Percentiles rank a stretch among this genome's conserved stretches.
phyloP scores from a whole-genome alignment of 2,888 invertebrate species.

The Erebia epiphron region DNA sequence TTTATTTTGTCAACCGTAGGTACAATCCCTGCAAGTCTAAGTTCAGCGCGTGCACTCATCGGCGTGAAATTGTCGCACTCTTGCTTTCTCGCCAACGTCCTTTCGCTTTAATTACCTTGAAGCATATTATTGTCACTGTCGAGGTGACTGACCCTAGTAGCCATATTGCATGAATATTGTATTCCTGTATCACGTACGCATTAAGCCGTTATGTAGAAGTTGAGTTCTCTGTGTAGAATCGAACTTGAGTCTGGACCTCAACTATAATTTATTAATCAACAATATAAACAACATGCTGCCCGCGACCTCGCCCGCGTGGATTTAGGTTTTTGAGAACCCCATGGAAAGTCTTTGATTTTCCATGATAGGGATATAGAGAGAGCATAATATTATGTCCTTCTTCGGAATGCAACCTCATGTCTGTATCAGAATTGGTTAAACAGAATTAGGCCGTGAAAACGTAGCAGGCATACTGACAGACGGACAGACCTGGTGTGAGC shows the following conservation, averaged over 20 bases:
- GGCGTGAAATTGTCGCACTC: constrained; percentile 80
- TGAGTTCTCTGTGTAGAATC: not conserved
- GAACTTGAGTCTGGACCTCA: not conserved
- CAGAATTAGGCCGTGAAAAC: too few relatives aligned
- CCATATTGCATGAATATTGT: constrained; percentile 16
- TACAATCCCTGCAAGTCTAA: constrained; percentile 54
- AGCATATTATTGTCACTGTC: constrained; percentile 52
- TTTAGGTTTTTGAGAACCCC: too few relatives aligned
- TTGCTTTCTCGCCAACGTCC: constrained; percentile 74
- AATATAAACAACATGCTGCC: not conserved
- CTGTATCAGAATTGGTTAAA: too few relatives aligned
- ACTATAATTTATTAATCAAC: not conserved
- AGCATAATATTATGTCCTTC: too few relatives aligned
- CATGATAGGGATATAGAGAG: too few relatives aligned
- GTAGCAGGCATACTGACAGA: too few relatives aligned
- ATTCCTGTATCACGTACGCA: not conserved
- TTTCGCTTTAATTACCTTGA: constrained; percentile 73
- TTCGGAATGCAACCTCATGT: too few relatives aligned
- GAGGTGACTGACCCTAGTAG: constrained; percentile 42
- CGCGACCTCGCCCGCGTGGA: too few relatives aligned
- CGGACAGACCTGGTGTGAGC: too few relatives aligned
- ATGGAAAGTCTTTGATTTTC: too few relatives aligned
- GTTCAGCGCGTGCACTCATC: constrained; percentile 68
- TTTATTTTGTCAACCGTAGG: constrained; percentile 46
- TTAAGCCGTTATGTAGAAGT: not conserved